These are phyloP conservation scores for Phymastichus coffea DNA, from an alignment of 1,140 invertebrate species.

Conservation along the genomic window DNA sequence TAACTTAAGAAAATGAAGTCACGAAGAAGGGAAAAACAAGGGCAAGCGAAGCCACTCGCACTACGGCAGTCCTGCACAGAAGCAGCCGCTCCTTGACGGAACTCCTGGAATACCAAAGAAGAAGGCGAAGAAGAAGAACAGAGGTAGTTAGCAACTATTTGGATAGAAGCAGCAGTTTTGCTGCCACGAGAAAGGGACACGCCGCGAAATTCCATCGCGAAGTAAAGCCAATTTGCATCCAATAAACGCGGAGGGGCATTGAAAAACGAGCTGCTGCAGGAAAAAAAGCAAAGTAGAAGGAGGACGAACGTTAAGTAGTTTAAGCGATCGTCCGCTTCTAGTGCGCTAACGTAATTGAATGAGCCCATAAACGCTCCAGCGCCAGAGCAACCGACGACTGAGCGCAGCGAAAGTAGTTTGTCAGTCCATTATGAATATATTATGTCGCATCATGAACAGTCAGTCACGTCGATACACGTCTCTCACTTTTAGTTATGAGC, in stretches of 20 bases:
- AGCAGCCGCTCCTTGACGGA: not conserved
- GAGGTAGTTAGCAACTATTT: constrained; percentile 28
- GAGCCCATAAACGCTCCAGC: not conserved
- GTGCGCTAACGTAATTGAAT: constrained; percentile 13
- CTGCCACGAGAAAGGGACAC: not conserved
- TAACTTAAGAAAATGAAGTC: constrained; percentile 1
- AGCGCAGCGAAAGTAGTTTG: not conserved
- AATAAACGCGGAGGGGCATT: constrained; percentile 31
- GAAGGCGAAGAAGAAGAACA: not conserved
- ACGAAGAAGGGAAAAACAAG: not conserved
- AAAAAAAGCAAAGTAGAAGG: not conserved
- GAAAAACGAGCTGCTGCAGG: not conserved
- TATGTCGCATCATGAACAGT: no score
- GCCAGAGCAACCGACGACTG: not conserved
- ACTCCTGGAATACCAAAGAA: not conserved
- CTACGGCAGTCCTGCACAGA: not conserved
- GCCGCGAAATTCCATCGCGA: no score
- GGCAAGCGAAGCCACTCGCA: not conserved
- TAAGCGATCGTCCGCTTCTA: not conserved
- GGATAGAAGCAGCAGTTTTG: no score
- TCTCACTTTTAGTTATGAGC: no score
- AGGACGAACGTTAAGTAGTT: constrained; percentile 2
- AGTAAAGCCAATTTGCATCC: constrained; percentile 38
- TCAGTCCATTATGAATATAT: not conserved
- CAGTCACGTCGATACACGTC: no score